phyloP scores from a whole-genome alignment of 2,113 vertebrate species.

The Takifugu bimaculatus region DNA sequence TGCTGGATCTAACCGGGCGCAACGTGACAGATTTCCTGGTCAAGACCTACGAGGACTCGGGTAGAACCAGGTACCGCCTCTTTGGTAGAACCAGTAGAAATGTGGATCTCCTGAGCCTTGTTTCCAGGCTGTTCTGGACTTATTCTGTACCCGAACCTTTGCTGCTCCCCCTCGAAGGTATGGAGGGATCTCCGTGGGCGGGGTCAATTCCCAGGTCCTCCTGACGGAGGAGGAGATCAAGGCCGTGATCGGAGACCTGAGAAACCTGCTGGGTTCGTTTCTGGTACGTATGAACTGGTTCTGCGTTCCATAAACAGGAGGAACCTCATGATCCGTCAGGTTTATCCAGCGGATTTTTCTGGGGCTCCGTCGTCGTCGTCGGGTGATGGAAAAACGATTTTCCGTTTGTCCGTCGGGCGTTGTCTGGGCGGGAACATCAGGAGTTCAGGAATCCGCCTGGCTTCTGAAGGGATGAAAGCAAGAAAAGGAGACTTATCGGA shows the following conservation, averaged over 20 bases:
- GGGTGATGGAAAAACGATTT: too few species aligned
- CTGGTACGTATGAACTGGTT: constrained; percentile 45
- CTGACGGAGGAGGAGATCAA: constrained; percentile 58
- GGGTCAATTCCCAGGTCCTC: constrained; percentile 70
- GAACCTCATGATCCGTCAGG: background rate
- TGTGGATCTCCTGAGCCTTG: too few species aligned
- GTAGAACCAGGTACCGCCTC: constrained; percentile 68
- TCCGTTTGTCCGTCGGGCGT: too few species aligned
- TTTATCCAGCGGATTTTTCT: background rate
- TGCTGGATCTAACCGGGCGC: constrained; percentile 84
- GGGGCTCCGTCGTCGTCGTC: background rate
- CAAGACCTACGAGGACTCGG: constrained; percentile 81
- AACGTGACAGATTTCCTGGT: constrained; percentile 92
- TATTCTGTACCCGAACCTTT: background rate
- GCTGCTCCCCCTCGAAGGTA: constrained; percentile 53
- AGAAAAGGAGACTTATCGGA: constrained; percentile 20
- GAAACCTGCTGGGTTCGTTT: constrained; percentile 40
- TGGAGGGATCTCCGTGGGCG: constrained; percentile 74
- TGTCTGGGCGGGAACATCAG: too few species aligned
- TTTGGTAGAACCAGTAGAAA: too few species aligned
- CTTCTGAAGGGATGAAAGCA: constrained; percentile 8
- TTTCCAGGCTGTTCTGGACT: too few species aligned
- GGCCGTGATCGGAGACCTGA: constrained; percentile 51
- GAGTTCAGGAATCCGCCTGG: constrained; percentile 15
- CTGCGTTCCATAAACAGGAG: background rate